phyloP scores from a whole-genome alignment of 53 echinoderm and acorn worm genomes.

The Crossaster papposus region DNA sequence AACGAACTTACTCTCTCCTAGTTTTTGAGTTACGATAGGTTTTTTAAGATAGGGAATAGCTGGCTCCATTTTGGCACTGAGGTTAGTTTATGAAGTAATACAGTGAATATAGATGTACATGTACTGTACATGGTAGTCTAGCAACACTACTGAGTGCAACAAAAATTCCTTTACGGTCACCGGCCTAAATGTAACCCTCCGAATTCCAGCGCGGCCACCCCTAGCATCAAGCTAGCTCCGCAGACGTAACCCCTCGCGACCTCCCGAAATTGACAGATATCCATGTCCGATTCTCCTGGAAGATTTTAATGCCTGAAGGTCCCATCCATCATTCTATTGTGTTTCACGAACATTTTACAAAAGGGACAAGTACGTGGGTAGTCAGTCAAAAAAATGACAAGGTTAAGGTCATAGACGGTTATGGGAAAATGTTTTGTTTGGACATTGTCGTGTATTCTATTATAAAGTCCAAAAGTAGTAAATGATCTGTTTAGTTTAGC shows the following conservation, averaged over 20 bases:
- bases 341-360: not conserved
- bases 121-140: not conserved
- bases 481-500: not conserved
- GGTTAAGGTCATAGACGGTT: conserved; percentile 8
- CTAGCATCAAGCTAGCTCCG: conserved; percentile 15
- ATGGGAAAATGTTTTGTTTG: not conserved
- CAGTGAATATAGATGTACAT: not conserved
- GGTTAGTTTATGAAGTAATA: too few relatives aligned
- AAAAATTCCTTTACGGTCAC: conserved; percentile 53
- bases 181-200: conserved; percentile 50
- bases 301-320: conserved; percentile 10
- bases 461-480: not conserved
- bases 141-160: not conserved
- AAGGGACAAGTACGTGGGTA: not conserved
- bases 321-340: conserved; percentile 4
- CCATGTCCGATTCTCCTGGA: conserved; percentile 16
- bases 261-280: conserved; percentile 7
- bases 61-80: too few relatives aligned
- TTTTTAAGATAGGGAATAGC: too few relatives aligned
- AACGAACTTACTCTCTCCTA: too few relatives aligned
- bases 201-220: not conserved
- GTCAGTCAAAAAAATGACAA: not conserved
- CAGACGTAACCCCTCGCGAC: conserved; percentile 15
- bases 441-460: not conserved
- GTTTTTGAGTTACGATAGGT: too few relatives aligned